Conservation (phyloP, 2,888 invertebrate genomes). For the Hecatera dysodea region DNA sequence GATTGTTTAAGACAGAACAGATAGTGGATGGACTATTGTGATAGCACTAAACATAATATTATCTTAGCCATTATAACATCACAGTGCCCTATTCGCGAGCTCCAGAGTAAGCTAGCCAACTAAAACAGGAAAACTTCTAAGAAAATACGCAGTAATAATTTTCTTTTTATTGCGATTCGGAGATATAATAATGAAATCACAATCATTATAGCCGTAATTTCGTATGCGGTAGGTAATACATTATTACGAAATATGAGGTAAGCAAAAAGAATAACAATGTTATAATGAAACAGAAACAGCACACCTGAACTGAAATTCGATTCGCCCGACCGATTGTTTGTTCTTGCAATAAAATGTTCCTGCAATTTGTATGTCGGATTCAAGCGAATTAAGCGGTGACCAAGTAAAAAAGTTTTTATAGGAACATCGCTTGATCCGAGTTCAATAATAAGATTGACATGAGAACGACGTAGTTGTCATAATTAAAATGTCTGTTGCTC, state of each 20-base stretch:
- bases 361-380: constrained; percentile 52
- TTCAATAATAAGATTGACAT: constrained; percentile 10
- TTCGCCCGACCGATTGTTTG: constrained; percentile 54
- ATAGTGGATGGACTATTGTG: constrained; percentile 34
- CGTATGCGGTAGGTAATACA: constrained; percentile 57
- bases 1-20: constrained; percentile 9
- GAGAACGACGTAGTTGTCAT: constrained; percentile 18
- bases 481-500: constrained; percentile 32
- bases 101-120: constrained; percentile 20
- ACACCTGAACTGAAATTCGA: constrained; percentile 59
- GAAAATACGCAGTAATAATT: constrained; percentile 40
- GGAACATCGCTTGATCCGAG: constrained; percentile 22
- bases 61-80: constrained; percentile 28
- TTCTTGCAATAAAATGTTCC: constrained; percentile 58
- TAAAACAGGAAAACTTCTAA: constrained; percentile 48
- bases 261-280: constrained; percentile 63
- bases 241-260: constrained; percentile 53
- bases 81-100: constrained; percentile 6
- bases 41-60: constrained; percentile 42
- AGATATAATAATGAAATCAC: constrained; percentile 59
- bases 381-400: constrained; percentile 28
- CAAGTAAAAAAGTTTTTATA: constrained; percentile 20
- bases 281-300: constrained; percentile 58
- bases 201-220: constrained; percentile 54
- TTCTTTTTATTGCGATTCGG: constrained; percentile 46